A percentile compares a stretch with the other conserved stretches of the same genome.
Evolutionary conservation across 2,888 invertebrate species (phyloP).

Genomic region (Alentia gelatinosa): DNA sequence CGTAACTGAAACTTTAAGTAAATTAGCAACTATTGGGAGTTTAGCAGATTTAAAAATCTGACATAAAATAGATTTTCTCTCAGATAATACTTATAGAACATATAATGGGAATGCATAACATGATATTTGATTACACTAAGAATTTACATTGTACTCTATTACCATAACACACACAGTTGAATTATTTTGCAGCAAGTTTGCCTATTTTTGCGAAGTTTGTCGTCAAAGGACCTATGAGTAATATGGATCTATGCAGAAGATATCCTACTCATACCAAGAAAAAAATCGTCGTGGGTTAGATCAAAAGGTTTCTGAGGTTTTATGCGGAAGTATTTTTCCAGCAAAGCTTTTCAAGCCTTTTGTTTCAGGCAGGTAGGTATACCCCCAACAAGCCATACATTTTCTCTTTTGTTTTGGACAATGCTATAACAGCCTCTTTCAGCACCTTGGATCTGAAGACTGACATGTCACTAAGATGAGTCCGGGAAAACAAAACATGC

Average conservation of each 20-base stretch:
- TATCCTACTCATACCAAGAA: constrained; percentile 33
- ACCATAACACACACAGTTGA: constrained; percentile 43
- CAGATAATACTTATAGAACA: too few relatives aligned
- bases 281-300: constrained; percentile 35
- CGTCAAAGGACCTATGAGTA: constrained; percentile 26
- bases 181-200: constrained; percentile 39
- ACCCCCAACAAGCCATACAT: constrained; percentile 15
- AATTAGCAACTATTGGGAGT: too few relatives aligned
- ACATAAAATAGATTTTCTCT: too few relatives aligned
- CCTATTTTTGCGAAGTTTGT: constrained; percentile 37
- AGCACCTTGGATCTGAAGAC: background rate
- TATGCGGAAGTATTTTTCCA: constrained; percentile 35
- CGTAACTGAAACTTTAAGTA: too few relatives aligned
- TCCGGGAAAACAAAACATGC: too few relatives aligned
- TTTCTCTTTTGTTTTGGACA: constrained; percentile 38
- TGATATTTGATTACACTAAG: too few relatives aligned
- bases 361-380: constrained; percentile 45
- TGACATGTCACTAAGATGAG: background rate
- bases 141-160: background rate
- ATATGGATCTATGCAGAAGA: constrained; percentile 42
- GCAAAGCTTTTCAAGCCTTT: constrained; percentile 40
- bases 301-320: constrained; percentile 42
- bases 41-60: too few relatives aligned
- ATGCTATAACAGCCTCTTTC: background rate
- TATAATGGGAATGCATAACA: too few relatives aligned